A percentile compares a stretch with the other conserved stretches of the same genome.
Evolutionary conservation across 2,113 vertebrate genomes (phyloP).

Genomic region (Nymphicus hollandicus): DNA sequence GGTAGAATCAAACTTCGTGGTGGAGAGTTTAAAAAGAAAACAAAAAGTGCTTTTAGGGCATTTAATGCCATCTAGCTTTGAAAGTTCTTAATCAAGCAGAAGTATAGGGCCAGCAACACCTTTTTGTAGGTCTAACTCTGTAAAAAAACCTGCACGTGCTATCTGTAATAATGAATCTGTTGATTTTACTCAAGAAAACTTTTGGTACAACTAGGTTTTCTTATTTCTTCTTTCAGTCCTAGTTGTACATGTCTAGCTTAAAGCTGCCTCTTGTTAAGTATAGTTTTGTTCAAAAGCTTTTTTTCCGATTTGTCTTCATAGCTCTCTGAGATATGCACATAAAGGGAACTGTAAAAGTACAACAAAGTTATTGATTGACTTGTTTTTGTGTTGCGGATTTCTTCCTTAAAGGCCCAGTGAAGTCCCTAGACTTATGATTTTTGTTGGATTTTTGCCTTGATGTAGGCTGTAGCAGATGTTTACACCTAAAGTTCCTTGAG

Average conservation of each 20-base stretch:
- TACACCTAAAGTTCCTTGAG: neutral
- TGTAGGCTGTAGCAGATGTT: neutral
- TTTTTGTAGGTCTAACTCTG: neutral
- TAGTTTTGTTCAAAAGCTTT: neutral
- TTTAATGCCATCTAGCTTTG: neutral
- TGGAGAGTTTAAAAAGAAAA: neutral
- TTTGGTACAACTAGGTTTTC: neutral
- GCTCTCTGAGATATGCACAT: neutral
- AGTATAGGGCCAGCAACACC: neutral
- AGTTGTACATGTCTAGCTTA: neutral
- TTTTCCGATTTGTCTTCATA: neutral
- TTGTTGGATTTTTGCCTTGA: neutral
- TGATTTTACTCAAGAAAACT: neutral
- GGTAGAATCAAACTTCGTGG: neutral
- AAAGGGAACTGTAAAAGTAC: neutral
- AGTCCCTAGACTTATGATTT: neutral
- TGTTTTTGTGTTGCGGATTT: neutral
- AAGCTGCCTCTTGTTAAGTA: neutral
- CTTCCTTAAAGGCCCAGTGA: neutral
- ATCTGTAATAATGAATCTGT: neutral
- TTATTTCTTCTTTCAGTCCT: neutral
- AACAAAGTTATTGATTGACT: constrained; percentile 7
- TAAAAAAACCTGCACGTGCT: neutral
- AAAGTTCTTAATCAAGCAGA: neutral
- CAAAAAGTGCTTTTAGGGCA: neutral